Base-by-base conservation (phyloP, 2,113 vertebrate genomes). In the Actenoides lindsayi region DNA sequence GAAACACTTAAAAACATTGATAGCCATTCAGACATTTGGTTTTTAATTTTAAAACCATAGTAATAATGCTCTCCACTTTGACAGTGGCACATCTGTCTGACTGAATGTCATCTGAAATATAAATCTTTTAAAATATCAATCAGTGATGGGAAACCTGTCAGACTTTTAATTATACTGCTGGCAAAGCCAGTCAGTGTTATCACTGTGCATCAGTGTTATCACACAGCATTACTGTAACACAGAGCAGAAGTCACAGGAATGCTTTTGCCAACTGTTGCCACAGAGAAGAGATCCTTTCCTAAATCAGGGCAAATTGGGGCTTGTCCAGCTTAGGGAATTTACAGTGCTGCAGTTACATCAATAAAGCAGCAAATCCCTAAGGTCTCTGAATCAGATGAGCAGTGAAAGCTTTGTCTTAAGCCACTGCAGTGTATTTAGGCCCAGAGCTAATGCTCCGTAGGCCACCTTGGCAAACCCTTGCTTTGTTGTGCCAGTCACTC, bases 71-170 rank as follows among this genome's bases (percentile, higher is more conserved):
- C 95, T 94, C 85, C 83, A 41, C 44, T 84, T 93, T 50, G 75
- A 42, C 96, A 96, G 51, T 62, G 56, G 16, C n/a, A 37, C 30
- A 92, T 31, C 17, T 75, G 63, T 30, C 64, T 24, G 10, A 16
- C 25, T 87, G 94, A 96, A 37, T 70, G 46, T 30, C 41, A 86
- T 28, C 10, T 50, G 37, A 93, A 81, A 48, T 27, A 62, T 4
- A 95, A 93, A 89, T 89, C 37, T 20, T 93, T 81, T 27, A 46
- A 85, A 50, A 41, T 78, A 83, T 48, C 81, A 65, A 83, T 90
- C 87, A 90, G 46, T 93, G 90, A 39, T 44, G 21, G 80, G 53
- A 76, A 83, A 50, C 35, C 59, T 90, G 64, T 70, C 68, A 85
- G 59, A 59, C 31, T 71, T 79, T 82, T 93, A 92, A 91, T 93